phyloP scores from a whole-genome alignment of 2,888 invertebrate species.

The Acanthosoma haemorrhoidale region DNA sequence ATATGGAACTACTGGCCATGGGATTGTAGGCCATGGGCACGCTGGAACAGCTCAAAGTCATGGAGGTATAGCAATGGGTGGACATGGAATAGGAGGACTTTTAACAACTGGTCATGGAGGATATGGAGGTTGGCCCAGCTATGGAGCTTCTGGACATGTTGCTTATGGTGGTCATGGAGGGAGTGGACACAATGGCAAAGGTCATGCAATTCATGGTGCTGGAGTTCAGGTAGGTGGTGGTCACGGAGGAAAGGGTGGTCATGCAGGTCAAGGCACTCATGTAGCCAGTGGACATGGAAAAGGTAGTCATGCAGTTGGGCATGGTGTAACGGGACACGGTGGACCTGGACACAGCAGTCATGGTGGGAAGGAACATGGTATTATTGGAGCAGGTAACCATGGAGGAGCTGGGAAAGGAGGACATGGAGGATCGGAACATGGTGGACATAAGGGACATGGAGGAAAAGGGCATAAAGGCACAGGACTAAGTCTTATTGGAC shows the following conservation, averaged over 20 bases:
- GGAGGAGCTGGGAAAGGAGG: not conserved
- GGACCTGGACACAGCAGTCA: not conserved
- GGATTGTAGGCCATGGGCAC: not conserved
- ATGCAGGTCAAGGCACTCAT: not conserved
- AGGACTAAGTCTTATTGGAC: not conserved
- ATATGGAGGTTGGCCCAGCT: slow-evolving; percentile 4
- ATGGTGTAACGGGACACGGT: not conserved
- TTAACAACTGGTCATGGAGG: not conserved
- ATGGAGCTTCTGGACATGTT: not conserved
- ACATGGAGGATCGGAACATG: not conserved
- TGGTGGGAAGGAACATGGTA: not conserved
- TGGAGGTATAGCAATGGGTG: not conserved
- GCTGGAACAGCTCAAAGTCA: not conserved
- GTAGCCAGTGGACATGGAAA: not conserved
- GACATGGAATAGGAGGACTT: not conserved
- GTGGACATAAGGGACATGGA: not conserved
- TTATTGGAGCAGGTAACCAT: not conserved
- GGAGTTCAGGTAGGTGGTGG: slow-evolving; percentile 6
- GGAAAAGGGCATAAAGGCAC: not conserved
- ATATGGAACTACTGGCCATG: not conserved
- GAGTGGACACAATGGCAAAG: not conserved
- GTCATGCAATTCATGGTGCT: not conserved
- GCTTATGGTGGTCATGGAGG: not conserved
- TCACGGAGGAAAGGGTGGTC: not conserved
- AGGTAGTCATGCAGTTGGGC: not conserved